Conservation (phyloP, 2,888 invertebrate genomes). For the Halictus ligatus region DNA sequence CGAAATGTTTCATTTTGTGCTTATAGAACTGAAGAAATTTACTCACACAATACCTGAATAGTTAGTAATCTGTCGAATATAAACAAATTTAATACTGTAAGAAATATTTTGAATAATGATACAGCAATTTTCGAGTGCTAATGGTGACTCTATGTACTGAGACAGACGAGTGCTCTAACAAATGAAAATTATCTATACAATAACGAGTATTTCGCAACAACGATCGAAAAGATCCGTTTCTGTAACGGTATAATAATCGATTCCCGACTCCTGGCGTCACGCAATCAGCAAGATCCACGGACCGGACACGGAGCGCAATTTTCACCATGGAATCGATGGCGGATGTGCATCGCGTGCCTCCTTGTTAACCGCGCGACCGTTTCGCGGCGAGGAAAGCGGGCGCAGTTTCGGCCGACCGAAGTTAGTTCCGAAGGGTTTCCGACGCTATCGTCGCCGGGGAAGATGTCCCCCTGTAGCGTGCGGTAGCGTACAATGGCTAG, state of each 20-base stretch:
- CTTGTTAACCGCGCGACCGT: constrained; percentile 69
- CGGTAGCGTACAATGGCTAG: constrained; percentile 65
- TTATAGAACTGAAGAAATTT: no score
- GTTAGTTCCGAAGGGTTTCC: constrained; percentile 69
- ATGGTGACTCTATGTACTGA: not conserved
- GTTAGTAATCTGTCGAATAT: no score
- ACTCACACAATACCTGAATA: no score
- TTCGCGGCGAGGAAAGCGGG: constrained; percentile 70
- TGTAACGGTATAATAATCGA: not conserved
- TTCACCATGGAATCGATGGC: constrained; percentile 58
- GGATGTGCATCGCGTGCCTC: constrained; percentile 54
- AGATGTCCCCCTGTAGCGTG: constrained; percentile 52
- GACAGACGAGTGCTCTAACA: not conserved
- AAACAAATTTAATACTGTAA: no score
- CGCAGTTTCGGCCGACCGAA: constrained; percentile 63
- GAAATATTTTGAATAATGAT: not conserved
- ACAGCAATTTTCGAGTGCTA: not conserved
- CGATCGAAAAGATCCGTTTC: not conserved
- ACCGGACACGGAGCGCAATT: constrained; percentile 22
- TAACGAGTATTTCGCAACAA: not conserved
- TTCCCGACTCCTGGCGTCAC: not conserved
- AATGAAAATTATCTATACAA: not conserved
- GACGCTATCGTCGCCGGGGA: constrained; percentile 45
- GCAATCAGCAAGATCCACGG: not conserved
- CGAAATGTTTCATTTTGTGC: no score